Evolutionary conservation across 1,140 invertebrate genomes (phyloP).

Genomic region (Lutraria rhynchaena): DNA sequence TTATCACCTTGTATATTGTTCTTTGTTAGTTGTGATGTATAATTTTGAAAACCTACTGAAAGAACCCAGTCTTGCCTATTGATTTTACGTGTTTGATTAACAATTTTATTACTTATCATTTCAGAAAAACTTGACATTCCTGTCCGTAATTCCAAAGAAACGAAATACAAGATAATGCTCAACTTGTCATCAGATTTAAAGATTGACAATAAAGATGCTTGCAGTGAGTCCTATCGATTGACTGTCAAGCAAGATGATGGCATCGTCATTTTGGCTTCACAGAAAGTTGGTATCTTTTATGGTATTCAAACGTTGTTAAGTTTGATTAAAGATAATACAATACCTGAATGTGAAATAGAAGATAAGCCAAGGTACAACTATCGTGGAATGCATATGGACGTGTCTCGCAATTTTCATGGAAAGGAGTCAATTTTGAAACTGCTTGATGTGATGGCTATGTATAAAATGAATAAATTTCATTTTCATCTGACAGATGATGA

Average conservation of each 20-base stretch:
- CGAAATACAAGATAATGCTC: constrained; percentile 11
- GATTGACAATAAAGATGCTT: constrained; percentile 34
- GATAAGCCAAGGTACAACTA: constrained; percentile 76
- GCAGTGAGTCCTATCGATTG: constrained; percentile 65
- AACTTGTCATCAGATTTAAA: constrained; percentile 6
- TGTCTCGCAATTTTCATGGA: constrained; percentile 75
- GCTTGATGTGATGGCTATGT: constrained; percentile 76
- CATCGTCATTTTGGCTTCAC: constrained; percentile 57
- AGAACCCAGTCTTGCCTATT: too few relatives aligned
- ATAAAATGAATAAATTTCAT: constrained; percentile 79
- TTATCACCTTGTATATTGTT: too few relatives aligned
- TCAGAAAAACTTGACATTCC: constrained; percentile 24
- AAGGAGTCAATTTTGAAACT: constrained; percentile 70
- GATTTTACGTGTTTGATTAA: too few relatives aligned
- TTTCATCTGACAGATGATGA: constrained; percentile 81
- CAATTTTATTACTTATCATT: constrained; percentile 18
- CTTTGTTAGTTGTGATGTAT: too few relatives aligned
- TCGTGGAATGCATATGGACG: constrained; percentile 78
- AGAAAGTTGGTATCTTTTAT: constrained; percentile 69
- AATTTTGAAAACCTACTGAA: too few relatives aligned
- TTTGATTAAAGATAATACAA: constrained; percentile 52
- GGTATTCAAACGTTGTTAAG: constrained; percentile 73
- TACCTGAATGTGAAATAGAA: constrained; percentile 57
- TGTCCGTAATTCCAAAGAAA: constrained; percentile 35
- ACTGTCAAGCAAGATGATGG: constrained; percentile 51